Conservation (phyloP, 2,113 vertebrate species). For the Pangasianodon gigas region DNA sequence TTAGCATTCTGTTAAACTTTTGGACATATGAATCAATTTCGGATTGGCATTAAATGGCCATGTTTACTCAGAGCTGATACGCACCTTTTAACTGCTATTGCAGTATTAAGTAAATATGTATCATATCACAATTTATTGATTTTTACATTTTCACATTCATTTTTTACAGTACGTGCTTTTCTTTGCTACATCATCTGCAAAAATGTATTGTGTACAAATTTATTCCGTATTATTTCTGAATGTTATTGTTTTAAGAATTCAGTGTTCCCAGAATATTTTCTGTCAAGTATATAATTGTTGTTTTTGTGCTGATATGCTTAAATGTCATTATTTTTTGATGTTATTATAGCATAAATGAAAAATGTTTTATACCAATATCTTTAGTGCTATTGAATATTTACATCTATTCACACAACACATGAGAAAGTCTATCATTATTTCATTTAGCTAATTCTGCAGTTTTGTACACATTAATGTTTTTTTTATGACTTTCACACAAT, state of each 20-base stretch:
- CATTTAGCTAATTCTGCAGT: background rate
- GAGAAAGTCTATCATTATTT: background rate
- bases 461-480: background rate
- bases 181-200: background rate
- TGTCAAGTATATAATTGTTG: background rate
- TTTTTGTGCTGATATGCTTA: background rate
- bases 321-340: background rate
- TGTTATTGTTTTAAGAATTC: background rate
- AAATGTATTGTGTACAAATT: background rate
- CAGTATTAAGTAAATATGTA: constrained; percentile 44
- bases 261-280: background rate
- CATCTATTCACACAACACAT: background rate
- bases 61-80: constrained; percentile 2
- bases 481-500: background rate
- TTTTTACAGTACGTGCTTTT: background rate
- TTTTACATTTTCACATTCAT: background rate
- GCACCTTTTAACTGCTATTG: constrained; percentile 25
- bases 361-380: background rate
- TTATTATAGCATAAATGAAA: background rate
- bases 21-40: background rate
- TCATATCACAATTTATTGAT: constrained; percentile 19
- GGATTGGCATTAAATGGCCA: background rate
- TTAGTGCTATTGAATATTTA: background rate
- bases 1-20: background rate
- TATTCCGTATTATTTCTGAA: background rate